Base-by-base conservation (phyloP, 2,888 invertebrate genomes). In the Drosophila macrospina region DNA sequence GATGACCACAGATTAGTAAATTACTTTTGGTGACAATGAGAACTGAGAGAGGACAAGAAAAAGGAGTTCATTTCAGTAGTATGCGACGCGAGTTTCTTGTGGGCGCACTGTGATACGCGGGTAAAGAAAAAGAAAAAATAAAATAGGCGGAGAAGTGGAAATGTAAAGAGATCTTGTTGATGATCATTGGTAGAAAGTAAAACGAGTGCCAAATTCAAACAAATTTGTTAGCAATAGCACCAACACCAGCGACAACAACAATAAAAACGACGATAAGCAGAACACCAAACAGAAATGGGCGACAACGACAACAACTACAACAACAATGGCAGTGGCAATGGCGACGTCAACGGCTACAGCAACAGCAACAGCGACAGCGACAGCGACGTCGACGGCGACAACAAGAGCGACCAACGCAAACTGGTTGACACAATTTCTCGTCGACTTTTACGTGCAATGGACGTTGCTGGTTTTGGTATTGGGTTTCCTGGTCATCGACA, bases 351-450 rank as follows among this genome's bases (percentile, higher is more conserved):
- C 78, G n/a, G 28, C 39, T 39, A 42, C 54, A 16, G 20, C 41
- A 24, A 39, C n/a, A n/a, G n/a, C 5, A 26, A 41, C 57, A 39
- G 15, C 51, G 34, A 51, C 78, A 11, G 28, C 39, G 37, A 42
- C 54, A 16, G 20, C 41, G 24, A 39, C n/a, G 41, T 8, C 13
- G 50, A 32, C 60, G 3, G 6, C 30, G 42, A 51, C 66, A 47
- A 32, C 52, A 52, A 52, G 34, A 47, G 37, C 50, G 30, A 34
- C 52, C 36, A 61, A 55, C 39, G 30, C 56, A 80, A 75, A 86
- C 86, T 89, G 89, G 85, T 88, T 85, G 86, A 86, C 86, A 86
- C 86, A 89, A 89, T 86, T 86, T 80, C 89, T 86, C 78, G 74
- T 52, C 84, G 69, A 88, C 88, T 86, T 86, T 89, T 80, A 86